phyloP scores from a whole-genome alignment of 2,113 vertebrate genomes.

The Brienomyrus brachyistius region DNA sequence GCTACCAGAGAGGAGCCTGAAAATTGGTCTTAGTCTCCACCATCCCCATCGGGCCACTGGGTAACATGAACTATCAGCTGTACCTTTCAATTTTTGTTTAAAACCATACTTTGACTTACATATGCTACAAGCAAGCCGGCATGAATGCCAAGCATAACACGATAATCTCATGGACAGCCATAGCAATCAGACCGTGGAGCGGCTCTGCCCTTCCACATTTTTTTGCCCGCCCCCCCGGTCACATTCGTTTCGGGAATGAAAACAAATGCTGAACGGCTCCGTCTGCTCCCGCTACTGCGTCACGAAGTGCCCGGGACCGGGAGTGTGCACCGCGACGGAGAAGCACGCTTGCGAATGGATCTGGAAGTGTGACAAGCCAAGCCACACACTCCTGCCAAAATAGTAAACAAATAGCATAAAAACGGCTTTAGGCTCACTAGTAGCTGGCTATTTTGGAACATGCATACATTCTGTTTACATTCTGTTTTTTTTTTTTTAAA shows the following conservation, averaged over 20 bases:
- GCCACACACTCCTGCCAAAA: slow-evolving; percentile 37
- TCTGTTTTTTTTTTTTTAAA: slow-evolving; percentile 25
- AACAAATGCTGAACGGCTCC: slow-evolving; percentile 29
- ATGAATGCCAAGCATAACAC: slow-evolving; percentile 32
- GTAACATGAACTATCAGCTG: slow-evolving; percentile 13
- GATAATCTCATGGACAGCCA: slow-evolving; percentile 30
- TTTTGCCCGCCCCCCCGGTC: neutral
- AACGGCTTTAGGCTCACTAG: slow-evolving; percentile 38
- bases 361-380: slow-evolving; percentile 47
- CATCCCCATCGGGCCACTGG: neutral
- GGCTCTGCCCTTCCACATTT: slow-evolving; percentile 35
- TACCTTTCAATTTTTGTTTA: slow-evolving; percentile 22
- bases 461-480: slow-evolving; percentile 45
- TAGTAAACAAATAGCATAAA: slow-evolving; percentile 43
- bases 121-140: slow-evolving; percentile 15
- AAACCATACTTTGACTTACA: slow-evolving; percentile 10
- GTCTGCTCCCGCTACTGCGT: slow-evolving; percentile 29
- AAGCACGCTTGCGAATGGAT: slow-evolving; percentile 33
- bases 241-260: slow-evolving; percentile 35
- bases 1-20: neutral
- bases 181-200: slow-evolving; percentile 35
- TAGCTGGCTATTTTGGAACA: slow-evolving; percentile 35
- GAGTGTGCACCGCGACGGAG: slow-evolving; percentile 16
- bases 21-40: neutral
- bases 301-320: slow-evolving; percentile 30